Base-by-base conservation (phyloP, 2,888 invertebrate genomes). In the Hypercompe scribonia region DNA sequence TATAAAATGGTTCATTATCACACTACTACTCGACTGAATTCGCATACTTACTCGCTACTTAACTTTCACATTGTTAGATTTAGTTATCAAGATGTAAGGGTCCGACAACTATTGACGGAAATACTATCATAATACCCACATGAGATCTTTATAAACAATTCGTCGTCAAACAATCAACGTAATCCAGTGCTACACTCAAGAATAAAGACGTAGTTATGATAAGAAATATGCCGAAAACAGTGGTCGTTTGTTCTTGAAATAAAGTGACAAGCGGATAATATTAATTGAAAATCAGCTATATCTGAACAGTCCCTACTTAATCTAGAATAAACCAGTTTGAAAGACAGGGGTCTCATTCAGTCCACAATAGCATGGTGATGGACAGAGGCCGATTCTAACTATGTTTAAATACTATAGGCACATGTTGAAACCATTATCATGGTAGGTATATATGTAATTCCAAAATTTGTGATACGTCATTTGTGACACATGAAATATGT, bases 141-240 rank as follows among this genome's bases (percentile, higher is more conserved):
- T 36, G 2, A 64, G 31, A 34, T 68, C 7, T 65, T 65, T 36
- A 39, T 46, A 66, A 15, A 33, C 31, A 67, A 46, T 67, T 46
- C 50, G 11, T 50, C 33, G 67, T 67, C 67, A 67, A 67, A 50
- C 46, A 42, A n/a, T n/a, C 21, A 65, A 65, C n/a, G 42, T 50
- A 67, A 67, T 46, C 67, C 50, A 11, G 7, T 31, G 3, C 11
- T 36, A n/a, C 24, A 21, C 18, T 64, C 24, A 33, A 10, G 65
- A n/a, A 65, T 36, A 65, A 65, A 65, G 34, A 18, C 36, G 36
- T 36, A 36, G 65, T 34, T 65, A 65, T 36, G 65, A 65, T 65
- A 65, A 65, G 65, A 65, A n/a, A 65, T 24, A 65, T 65, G 36
- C 65, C 61, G 28, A 18, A 31, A 61, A 61, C 61, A 61, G 31